Evolutionary conservation across 2,797 vertebrate genomes (phyloP).

Genomic region (Tapirus indicus): DNA sequence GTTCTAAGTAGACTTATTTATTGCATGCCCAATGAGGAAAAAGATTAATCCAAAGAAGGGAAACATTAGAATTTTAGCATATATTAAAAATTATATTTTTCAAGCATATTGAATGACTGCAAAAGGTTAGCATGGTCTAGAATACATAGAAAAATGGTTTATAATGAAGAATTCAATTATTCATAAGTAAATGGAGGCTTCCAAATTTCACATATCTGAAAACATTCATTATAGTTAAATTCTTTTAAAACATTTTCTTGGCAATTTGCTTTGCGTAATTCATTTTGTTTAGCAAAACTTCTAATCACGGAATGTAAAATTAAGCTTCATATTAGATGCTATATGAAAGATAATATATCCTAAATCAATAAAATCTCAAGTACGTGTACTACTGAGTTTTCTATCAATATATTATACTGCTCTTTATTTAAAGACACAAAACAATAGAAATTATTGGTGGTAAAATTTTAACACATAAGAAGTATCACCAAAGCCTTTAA

Average conservation of each 20-base stretch:
- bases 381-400: background rate
- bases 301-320: background rate
- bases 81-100: background rate
- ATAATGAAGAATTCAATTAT: conserved; percentile 61
- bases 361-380: conserved; percentile 42
- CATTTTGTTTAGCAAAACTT: conserved; percentile 11
- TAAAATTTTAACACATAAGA: conserved; percentile 19
- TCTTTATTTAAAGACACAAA: conserved; percentile 31
- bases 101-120: background rate
- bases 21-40: background rate
- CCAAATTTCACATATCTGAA: background rate
- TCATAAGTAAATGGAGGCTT: conserved; percentile 7
- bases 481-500: background rate
- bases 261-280: background rate
- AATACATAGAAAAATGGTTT: background rate
- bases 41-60: conserved; percentile 2
- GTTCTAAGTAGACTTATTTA: background rate
- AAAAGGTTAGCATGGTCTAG: background rate
- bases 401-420: background rate
- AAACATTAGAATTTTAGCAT: background rate
- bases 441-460: background rate
- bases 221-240: conserved; percentile 56
- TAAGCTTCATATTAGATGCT: background rate
- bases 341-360: background rate
- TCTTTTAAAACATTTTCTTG: conserved; percentile 45